Base-by-base conservation (phyloP, 2,797 vertebrate genomes). In the Linurgus olivaceus region DNA sequence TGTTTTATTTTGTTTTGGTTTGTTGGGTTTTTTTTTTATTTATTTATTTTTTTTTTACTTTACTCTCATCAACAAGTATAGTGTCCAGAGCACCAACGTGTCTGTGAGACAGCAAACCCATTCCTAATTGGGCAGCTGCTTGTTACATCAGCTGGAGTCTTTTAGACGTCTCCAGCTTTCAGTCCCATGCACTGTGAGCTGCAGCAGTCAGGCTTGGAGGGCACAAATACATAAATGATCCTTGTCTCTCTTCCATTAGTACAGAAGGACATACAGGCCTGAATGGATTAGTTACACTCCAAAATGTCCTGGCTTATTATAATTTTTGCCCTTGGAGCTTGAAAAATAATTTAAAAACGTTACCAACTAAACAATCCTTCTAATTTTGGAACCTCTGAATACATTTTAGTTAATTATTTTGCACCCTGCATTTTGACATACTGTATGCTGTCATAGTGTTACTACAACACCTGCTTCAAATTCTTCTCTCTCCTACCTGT, bases 401-500 rank as follows among this genome's bases (percentile, higher is more conserved):
- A 54, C 3, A 21, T 88, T 88, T 71, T 52, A 54, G 18, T 45
- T 35, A 63, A 44, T 25, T 72, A n/a, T 86, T 93, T 91, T 93
- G 33, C 55, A 29, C 29, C 33, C 42, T 90, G n/a, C 19, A 52
- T 95, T 96, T 91, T 93, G 79, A 90, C 52, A 67, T 83, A 24
- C 40, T 88, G 61, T 71, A 48, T 4, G 2, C 75, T 94, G 71
- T 83, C 57, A 28, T 11, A 72, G 58, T 81, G 55, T 85, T 94
- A 86, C 70, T 86, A 45, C 31, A 90, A 61, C 89, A 94, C 93
- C 94, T 96, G 95, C 93, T 93, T 94, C 0, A 0, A 82, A 55
- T 95, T 87, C 90, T 96, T 95, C 63, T 90, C 52, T 93, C 71
- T 92, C 55, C 45, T 94, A 96, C 93, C 95, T 96, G 96, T 93